Conservation (phyloP, 2,113 vertebrate species). For the Puffinus mauretanicus region DNA sequence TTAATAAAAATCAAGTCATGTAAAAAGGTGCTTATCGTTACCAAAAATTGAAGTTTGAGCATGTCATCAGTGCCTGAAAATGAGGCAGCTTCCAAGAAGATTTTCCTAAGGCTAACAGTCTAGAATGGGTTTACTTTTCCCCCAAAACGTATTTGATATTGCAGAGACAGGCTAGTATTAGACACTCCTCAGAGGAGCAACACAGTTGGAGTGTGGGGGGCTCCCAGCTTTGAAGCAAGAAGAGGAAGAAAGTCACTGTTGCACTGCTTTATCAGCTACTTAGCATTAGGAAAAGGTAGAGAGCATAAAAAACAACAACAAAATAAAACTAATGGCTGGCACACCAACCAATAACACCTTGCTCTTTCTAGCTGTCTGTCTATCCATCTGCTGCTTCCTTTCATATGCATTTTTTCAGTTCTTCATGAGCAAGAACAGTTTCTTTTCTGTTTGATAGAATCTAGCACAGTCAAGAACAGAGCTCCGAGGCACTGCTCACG, state of each 20-base stretch:
- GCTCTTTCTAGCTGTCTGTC: not conserved
- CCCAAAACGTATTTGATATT: fast-evolving
- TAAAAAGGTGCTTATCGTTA: not conserved
- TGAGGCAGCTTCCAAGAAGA: not conserved
- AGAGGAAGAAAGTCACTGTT: not conserved
- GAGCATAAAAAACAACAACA: not conserved
- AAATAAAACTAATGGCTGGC: not conserved
- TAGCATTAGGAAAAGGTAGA: not conserved
- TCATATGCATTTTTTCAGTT: not conserved
- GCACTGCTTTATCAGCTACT: not conserved
- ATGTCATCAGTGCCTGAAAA: not conserved
- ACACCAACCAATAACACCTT: not conserved
- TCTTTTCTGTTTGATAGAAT: not conserved
- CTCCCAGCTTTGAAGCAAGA: not conserved
- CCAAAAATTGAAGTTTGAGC: not conserved
- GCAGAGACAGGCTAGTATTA: not conserved
- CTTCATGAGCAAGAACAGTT: not conserved
- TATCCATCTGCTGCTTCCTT: not conserved
- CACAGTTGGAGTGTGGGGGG: fast-evolving
- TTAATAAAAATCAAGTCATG: not conserved
- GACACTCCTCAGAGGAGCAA: not conserved
- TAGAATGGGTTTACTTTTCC: not conserved
- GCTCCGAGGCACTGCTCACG: not conserved
- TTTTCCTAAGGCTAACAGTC: not conserved
- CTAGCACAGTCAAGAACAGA: not conserved